Percentiles rank a stretch among this genome's conserved stretches.
These are phyloP conservation scores for Pachyramphus minor DNA, from an alignment of 2,113 vertebrate genomes.

Conservation along the genomic window DNA sequence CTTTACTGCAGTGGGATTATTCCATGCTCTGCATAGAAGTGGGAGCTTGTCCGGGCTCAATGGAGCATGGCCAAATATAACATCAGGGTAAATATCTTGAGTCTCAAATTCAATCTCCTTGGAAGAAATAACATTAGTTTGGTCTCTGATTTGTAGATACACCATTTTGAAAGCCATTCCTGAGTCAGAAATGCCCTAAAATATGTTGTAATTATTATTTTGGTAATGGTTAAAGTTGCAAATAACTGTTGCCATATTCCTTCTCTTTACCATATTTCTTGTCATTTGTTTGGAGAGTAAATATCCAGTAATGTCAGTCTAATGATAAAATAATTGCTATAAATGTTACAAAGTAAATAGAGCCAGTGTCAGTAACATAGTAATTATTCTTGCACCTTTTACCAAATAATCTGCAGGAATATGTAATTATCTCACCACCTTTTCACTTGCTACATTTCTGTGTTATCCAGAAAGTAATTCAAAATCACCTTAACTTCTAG, in stretches of 20 bases:
- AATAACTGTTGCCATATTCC: not conserved
- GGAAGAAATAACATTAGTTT: not conserved
- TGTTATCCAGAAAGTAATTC: not conserved
- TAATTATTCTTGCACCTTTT: constrained; percentile 8
- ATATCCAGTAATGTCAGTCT: not conserved
- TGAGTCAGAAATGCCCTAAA: not conserved
- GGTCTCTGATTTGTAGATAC: not conserved
- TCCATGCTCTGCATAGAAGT: not conserved
- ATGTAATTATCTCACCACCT: not conserved
- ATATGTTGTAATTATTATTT: not conserved
- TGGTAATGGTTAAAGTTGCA: not conserved
- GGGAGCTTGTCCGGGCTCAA: not conserved
- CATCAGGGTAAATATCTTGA: not conserved
- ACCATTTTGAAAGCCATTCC: not conserved
- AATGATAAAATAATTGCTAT: not conserved
- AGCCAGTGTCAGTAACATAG: not conserved
- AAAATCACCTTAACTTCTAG: not conserved
- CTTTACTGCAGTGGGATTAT: not conserved
- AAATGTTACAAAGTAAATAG: not conserved
- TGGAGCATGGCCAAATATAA: not conserved
- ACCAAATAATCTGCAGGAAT: not conserved
- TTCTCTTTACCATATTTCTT: not conserved
- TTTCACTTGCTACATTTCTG: not conserved
- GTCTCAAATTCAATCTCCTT: not conserved
- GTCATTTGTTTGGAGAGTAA: constrained; percentile 1